Conservation (phyloP, 2,113 vertebrate species). For the Corythoichthys intestinalis region DNA sequence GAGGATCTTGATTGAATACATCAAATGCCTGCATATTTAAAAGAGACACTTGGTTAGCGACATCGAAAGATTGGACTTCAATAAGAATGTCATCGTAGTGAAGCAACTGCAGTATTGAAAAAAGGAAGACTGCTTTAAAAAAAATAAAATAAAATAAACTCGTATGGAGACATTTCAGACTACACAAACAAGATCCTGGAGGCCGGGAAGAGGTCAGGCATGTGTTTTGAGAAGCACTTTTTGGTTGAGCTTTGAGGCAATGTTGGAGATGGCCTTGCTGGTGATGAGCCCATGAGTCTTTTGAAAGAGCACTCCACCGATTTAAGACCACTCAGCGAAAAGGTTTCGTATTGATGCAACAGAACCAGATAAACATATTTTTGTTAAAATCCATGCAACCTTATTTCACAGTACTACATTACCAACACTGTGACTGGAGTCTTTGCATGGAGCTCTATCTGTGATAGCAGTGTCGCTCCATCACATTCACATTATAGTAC, state of each 20-base stretch:
- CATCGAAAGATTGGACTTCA: constrained; percentile 37
- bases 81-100: constrained; percentile 25
- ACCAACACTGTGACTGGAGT: neutral
- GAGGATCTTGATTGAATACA: constrained; percentile 52
- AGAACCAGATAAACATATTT: neutral
- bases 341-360: neutral
- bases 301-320: constrained; percentile 5
- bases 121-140: constrained; percentile 64
- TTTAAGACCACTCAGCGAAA: neutral
- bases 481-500: neutral
- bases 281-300: constrained; percentile 58
- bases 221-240: constrained; percentile 73
- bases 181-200: constrained; percentile 54
- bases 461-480: neutral
- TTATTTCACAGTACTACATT: neutral
- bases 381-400: neutral
- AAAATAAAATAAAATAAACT: constrained; percentile 1
- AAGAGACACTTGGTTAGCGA: constrained; percentile 38
- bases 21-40: constrained; percentile 39
- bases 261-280: constrained; percentile 70
- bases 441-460: neutral
- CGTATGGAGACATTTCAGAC: constrained; percentile 49
- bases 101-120: constrained; percentile 42
- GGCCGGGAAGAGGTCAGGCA: constrained; percentile 65
- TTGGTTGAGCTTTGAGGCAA: constrained; percentile 73